Percentiles rank a stretch among this genome's conserved stretches.
These are phyloP conservation scores for Gasterosteus aculeatus DNA, from an alignment of 2,113 vertebrate genomes.

Conservation along the genomic window DNA sequence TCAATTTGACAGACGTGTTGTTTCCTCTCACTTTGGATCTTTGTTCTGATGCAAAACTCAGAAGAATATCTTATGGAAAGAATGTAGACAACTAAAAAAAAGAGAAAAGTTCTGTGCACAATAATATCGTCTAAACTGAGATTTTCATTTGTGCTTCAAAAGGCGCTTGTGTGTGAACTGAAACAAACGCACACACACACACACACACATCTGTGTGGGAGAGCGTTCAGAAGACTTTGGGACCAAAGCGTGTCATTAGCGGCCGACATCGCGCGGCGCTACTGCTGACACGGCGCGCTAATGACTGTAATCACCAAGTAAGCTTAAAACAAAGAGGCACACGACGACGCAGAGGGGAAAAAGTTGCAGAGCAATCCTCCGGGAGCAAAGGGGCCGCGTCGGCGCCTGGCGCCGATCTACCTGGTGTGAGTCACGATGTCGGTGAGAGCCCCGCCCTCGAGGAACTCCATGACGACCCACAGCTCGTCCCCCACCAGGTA, in stretches of 20 bases:
- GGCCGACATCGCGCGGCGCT: slow-evolving; percentile 60
- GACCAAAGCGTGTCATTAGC: slow-evolving; percentile 80
- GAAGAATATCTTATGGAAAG: neutral
- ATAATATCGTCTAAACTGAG: slow-evolving; percentile 28
- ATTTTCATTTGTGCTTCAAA: slow-evolving; percentile 32
- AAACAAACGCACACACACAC: slow-evolving; percentile 39
- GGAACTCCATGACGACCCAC: slow-evolving; percentile 99
- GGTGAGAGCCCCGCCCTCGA: slow-evolving; percentile 96
- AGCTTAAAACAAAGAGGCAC: slow-evolving; percentile 67
- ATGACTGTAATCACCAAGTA: slow-evolving; percentile 83
- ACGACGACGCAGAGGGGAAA: slow-evolving; percentile 50
- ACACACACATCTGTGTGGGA: slow-evolving; percentile 68
- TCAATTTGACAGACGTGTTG: neutral
- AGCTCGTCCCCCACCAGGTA: slow-evolving; percentile 96
- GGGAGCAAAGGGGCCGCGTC: neutral
- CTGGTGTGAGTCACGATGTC: slow-evolving; percentile 98
- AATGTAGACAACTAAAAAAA: neutral
- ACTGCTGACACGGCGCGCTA: slow-evolving; percentile 71
- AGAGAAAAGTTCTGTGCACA: slow-evolving; percentile 2
- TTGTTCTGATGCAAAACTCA: neutral
- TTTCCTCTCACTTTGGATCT: neutral
- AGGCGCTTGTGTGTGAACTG: neutral
- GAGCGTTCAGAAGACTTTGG: slow-evolving; percentile 62
- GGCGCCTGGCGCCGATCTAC: slow-evolving; percentile 67
- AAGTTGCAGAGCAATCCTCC: slow-evolving; percentile 61